Base-by-base conservation (phyloP, 2,888 invertebrate species). In the Myathropa florea region DNA sequence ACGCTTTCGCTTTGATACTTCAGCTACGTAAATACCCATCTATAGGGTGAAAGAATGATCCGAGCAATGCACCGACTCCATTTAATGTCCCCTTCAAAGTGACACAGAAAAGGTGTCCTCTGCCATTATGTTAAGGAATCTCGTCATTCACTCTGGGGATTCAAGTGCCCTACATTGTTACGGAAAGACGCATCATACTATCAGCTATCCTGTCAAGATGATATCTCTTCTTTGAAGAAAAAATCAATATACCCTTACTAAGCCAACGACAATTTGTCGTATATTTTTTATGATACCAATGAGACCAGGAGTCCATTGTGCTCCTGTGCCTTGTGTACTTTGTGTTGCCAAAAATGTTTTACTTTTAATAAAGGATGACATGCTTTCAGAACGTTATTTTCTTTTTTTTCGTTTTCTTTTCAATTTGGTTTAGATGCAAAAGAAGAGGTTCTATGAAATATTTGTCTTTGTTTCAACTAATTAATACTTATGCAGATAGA, bases 81-180 rank as follows among this genome's bases (percentile, higher is more conserved):
- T 71, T 71, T 60, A 71, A 71, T 60, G 46, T 46, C 46, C 28
- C 28, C 39, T 26, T 46, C 21, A 60, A 26, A 39, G 46, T 71
- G 71, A 71, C 71, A 71, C 39, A 26, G 60, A 71, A 71, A 71
- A 71, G 71, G 71, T 71, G 71, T 71, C 60, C 21, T 60, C 46
- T 6, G 21, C 71, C 21, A 46, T 71, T 60, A 60, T 60, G 59
- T 26, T 70, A 55, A 55, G 28, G 30, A 68, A 68, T 68, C 55
- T 33, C n/a, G 46, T 46, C 46, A 46, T 46, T 60, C 60, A 6
- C 39, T 28, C 39, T 39, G 26, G 26, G 60, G 28, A 28, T 46
- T 71, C 39, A 46, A 71, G 71, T 71, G 39, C 33, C 71, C 39
- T 60, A 36, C 21, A 60, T 71, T 71, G 39, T 71, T 39, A 26